Percentiles rank a stretch among this genome's conserved stretches.
Evolutionary conservation across 2,888 invertebrate species (phyloP).

Genomic region (Cryptocephalus primarius): DNA sequence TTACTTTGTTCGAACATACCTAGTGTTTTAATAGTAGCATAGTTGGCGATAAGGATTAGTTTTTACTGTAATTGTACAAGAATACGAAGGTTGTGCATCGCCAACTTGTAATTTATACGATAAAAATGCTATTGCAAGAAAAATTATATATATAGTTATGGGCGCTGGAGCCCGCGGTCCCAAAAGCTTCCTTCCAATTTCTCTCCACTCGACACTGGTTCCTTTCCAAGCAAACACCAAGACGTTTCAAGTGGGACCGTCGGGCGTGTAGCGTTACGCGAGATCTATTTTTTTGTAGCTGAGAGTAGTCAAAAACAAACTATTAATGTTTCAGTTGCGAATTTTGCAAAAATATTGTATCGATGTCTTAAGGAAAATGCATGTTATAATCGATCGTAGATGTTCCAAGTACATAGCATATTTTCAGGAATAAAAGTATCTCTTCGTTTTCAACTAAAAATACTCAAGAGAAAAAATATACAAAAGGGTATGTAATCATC

Average conservation of each 20-base stretch:
- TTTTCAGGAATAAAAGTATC: neutral
- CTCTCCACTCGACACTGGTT: neutral
- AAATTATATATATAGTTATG: constrained; percentile 13
- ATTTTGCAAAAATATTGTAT: constrained; percentile 3
- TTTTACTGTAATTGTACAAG: constrained; percentile 22
- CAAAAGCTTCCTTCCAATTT: constrained; percentile 15
- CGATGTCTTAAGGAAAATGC: constrained; percentile 5
- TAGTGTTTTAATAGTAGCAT: constrained; percentile 19
- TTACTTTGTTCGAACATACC: constrained; percentile 2
- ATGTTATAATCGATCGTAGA: no score
- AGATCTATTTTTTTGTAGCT: constrained; percentile 15
- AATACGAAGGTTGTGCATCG: constrained; percentile 33
- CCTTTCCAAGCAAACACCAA: constrained; percentile 1
- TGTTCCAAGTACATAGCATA: neutral
- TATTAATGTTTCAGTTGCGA: constrained; percentile 17
- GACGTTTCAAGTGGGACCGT: no score
- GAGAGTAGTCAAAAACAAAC: constrained; percentile 5
- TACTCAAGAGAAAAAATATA: constrained; percentile 20
- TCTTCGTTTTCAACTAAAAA: constrained; percentile 7
- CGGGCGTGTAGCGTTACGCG: no score
- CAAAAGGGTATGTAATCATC: constrained; percentile 4
- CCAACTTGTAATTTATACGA: constrained; percentile 21
- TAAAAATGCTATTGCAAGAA: constrained; percentile 15
- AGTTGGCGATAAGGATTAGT: constrained; percentile 29
- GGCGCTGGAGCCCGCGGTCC: constrained; percentile 13